Evolutionary conservation across 2,113 vertebrate genomes (phyloP), one percentile per base, ranked within the genome.

Genomic region (Cichladusa arquata): DNA sequence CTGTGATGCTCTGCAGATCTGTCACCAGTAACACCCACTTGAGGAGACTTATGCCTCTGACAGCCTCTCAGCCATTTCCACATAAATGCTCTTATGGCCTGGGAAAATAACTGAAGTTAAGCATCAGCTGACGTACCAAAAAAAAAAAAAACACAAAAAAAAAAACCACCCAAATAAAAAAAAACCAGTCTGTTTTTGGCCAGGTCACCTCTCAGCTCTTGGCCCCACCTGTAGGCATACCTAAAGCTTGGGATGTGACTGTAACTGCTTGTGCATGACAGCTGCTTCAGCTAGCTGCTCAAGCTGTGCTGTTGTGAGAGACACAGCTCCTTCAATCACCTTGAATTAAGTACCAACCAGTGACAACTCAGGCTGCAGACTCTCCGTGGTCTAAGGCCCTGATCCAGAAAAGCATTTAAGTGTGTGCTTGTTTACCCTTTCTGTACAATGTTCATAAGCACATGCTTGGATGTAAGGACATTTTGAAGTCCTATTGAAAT

Each of bases 111-210:
- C 20, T 38, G 5, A 50, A 48, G 28, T 65, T 42, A 82, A 61
- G 33, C 5, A 26, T 29, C 64, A 78, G 22, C 16, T 61, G 33
- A 53, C 7, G 15, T 20, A 62, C 10, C 36, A 36, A 36, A 36
- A 7, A 38, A 36, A 67, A 28, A 8, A 19, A n/a, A n/a, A 23
- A 20, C 40, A 36, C 47, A 11, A 36, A 17, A 42, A 5, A 17
- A 40, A 36, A 2, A 42, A 4, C 2, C 5, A 58, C n/a, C n/a
- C n/a, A n/a, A n/a, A n/a, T n/a, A n/a, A 42, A 5, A 17, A 40
- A 36, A 2, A 42, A 4, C 2, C 5, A 58, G 7, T 9, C 15
- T 34, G 14, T 50, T 66, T 51, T 54, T 11, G 36, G 6, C 13
- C 34, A 29, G 44, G 24, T 34, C 48, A 88, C 33, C 50, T 15